Evolutionary conservation across 2,113 vertebrate genomes (phyloP), one percentile per base, ranked within the genome.

Genomic region (Megalops atlanticus): DNA sequence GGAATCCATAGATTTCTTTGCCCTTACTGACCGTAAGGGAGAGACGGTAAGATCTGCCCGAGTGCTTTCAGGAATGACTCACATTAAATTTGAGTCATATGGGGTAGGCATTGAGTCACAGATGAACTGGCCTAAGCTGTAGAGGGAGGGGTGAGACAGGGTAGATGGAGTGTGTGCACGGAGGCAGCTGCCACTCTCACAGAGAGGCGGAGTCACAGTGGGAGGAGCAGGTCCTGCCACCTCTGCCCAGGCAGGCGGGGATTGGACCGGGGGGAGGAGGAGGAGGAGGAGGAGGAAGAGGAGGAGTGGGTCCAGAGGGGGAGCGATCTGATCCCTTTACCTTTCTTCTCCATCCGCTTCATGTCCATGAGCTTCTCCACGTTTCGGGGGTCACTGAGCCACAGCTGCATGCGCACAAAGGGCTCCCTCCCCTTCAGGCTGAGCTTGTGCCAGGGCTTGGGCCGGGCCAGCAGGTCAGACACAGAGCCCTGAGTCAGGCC

Each of bases 401-500:
- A 99, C n/a, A 95, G 91, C 90, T 96, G 95, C 96, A 97, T 96
- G 24, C 95, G 95, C 71, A 97, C 94, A 80, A 97, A 97, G 68
- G 95, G 95, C 78, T 97, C 96, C 85, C 95, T 91, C 70, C 96
- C 97, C 91, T 98, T 99, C 85, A 97, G 93, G 83, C 97, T 99
- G 84, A 99, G 96, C 91, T 99, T 99, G 90, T 96, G 97, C 98
- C 98, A 99, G 88, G 98, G 97, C 91, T 99, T 99, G 0, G 98
- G 98, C 78, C 96, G 96, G 83, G 98, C 97, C 85, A 99, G 95
- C 79, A 99, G 97, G 92, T 99, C 98, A 39, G 98, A 99, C 89
- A 99, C 98, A 4, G 97, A 99, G 92, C 97, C 97, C 88, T 99
- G 98, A 79, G 97, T 99, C 82, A 99, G 95, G 84, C 98, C 98